Evolutionary conservation across 2,113 vertebrate genomes (phyloP), one percentile per base, ranked within the genome.

Genomic region (Oxygymnocypris stewartii): DNA sequence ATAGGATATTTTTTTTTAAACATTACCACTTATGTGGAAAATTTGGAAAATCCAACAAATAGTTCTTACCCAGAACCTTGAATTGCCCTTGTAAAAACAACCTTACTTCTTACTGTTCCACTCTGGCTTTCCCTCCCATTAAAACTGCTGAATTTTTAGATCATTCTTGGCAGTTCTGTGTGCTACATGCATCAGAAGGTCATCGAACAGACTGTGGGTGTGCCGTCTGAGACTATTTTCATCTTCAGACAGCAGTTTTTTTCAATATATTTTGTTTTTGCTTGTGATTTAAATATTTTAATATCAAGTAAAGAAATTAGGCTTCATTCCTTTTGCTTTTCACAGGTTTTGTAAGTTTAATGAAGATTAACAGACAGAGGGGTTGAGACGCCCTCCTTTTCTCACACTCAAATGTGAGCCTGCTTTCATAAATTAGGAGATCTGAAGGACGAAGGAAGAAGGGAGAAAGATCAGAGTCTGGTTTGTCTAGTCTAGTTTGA

Each of bases 401-500:
- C n/a, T 47, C 59, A 31, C 8, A 47, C 12, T 44, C 40, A 82
- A 67, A 47, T 82, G 14, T 18, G 40, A 82, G 14, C 47, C 79
- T 82, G 79, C 59, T 74, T 67, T 82, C 37, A 82, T 47, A 82
- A 16, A 47, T 65, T 65, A 67, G 40, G 23, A 61, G 14, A 54
- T 51, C 40, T 77, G 54, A 35, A 69, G 78, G 18, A 85, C 23
- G 11, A 54, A 47, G 79, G 23, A 35, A 69, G 78, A 6, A 85
- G 35, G 7, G 35, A 47, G 79, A 37, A 80, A 87, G 74, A 89
- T 85, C 71, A 78, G 67, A 82, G 37, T 82, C 78, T 47, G 59
- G 59, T 47, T 82, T 82, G 40, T 82, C 79, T 82, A 47, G 79
- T 82, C 79, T 82, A 65, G 40, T 82, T 82, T 67, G 57, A 67